Base-by-base conservation (phyloP, 1,140 invertebrate genomes). In the Hypsibius dujardini region DNA sequence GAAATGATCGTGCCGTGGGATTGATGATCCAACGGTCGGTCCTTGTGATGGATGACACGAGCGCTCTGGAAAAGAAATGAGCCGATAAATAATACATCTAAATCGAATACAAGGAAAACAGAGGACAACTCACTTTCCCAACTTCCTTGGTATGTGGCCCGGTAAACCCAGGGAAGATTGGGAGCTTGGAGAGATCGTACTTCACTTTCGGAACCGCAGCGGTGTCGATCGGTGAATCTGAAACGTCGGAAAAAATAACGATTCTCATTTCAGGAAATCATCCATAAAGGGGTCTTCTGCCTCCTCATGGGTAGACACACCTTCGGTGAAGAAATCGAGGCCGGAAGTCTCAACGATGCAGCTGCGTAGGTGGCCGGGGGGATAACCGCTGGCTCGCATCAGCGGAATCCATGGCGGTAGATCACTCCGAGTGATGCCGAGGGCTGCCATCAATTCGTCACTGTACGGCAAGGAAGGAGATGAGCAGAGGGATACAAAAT, bases 131-230 rank as follows among this genome's bases (percentile, higher is more conserved):
- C 45, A 67, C 62, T 42, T 45, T 12, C 45, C 7, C 3, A 15
- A 67, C 62, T 12, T 67, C 62, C 42, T 45, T 12, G 62, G 62
- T 12, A 42, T 15, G 42, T 15, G 62, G 62, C 45, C 12, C 62
- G 42, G 62, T 15, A 67, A 67, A 67, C 45, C 62, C 62, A 45
- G 62, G 62, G 45, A 15, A 67, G 42, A 45, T 7, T 42, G 62
- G 62, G 3, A 67, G 45, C 45, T 67, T 67, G 12, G 62, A 67
- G 12, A 67, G 45, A 42, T 67, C 62, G 62, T 15, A 67, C 62
- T 67, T 67, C 3, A 67, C 62, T 67, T 7, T 42, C 12, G 45
- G 28, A 28, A 28, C 28, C 28, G 28, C 28, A 28, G 28, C 28
- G 28, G 28, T 28, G 28, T 28, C 28, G 28, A 28, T 28, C 28